Conservation (phyloP, 2,888 invertebrate genomes). For the Lathronympha strigana region DNA sequence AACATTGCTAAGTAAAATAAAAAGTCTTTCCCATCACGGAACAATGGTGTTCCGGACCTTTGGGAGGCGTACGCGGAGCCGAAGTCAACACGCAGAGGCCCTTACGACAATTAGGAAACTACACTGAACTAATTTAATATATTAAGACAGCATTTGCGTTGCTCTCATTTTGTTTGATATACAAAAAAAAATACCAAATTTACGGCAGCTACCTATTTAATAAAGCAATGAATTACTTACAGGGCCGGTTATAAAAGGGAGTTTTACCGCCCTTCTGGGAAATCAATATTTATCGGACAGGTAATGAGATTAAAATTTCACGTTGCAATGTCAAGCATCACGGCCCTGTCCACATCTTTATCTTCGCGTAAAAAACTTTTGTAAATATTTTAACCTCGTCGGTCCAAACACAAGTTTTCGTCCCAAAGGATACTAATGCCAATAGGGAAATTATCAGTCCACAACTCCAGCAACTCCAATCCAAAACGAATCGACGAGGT, state of each 20-base stretch:
- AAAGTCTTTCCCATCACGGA: too few species aligned
- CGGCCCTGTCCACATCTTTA: conserved; percentile 4
- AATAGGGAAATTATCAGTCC: conserved; percentile 49
- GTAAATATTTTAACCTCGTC: conserved; percentile 29
- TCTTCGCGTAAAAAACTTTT: conserved; percentile 22
- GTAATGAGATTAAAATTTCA: conserved; percentile 31
- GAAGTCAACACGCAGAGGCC: too few species aligned
- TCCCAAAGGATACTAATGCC: conserved; percentile 26
- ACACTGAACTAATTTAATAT: too few species aligned
- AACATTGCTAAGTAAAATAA: too few species aligned
- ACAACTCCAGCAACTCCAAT: conserved; percentile 47
- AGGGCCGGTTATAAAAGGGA: not conserved
- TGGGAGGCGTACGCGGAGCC: too few species aligned
- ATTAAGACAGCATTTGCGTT: too few species aligned
- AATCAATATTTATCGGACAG: conserved; percentile 33
- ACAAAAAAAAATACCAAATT: too few species aligned
- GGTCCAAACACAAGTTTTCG: conserved; percentile 6
- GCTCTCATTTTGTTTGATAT: too few species aligned
- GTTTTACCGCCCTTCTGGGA: conserved; percentile 14
- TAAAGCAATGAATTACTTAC: conserved; percentile 21
- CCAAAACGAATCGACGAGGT: conserved; percentile 58
- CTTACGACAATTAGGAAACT: too few species aligned
- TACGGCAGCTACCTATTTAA: too few species aligned
- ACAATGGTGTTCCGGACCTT: too few species aligned
- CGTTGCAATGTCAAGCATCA: conserved; percentile 20